Percentiles rank a stretch among this genome's conserved stretches.
Evolutionary conservation across 2,888 invertebrate species (phyloP).

Genomic region (Cecidostiba fungosa): DNA sequence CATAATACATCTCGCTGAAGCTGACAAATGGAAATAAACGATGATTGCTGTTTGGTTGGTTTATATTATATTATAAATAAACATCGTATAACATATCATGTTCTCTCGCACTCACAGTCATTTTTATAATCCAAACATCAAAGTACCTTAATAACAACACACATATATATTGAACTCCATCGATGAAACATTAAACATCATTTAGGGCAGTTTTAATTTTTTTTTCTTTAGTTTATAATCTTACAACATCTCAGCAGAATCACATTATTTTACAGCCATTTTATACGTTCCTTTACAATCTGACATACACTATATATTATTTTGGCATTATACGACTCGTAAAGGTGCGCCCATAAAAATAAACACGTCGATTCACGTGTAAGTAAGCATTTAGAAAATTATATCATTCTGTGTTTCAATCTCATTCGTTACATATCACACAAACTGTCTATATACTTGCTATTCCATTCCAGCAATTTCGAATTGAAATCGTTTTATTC

Average conservation of each 20-base stretch:
- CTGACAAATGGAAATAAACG: too few relatives aligned
- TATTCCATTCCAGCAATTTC: neutral
- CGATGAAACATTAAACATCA: neutral
- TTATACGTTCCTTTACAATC: neutral
- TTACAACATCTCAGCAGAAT: neutral
- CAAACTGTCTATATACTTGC: neutral
- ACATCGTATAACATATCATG: too few relatives aligned
- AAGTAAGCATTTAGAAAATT: neutral
- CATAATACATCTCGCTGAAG: too few relatives aligned
- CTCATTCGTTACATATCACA: neutral
- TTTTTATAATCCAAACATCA: too few relatives aligned
- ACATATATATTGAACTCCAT: neutral
- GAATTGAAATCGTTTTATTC: too few relatives aligned
- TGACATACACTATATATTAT: neutral
- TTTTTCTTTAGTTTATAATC: neutral
- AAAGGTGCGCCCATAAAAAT: neutral
- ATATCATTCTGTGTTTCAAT: neutral
- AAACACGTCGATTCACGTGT: neutral
- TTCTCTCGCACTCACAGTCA: too few relatives aligned
- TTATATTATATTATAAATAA: too few relatives aligned
- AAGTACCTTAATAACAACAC: too few relatives aligned
- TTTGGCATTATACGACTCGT: neutral
- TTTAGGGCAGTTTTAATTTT: neutral
- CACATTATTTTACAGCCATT: conserved; percentile 1
- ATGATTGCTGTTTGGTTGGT: too few relatives aligned